A percentile compares a stretch with the other conserved stretches of the same genome.
phyloP scores from a whole-genome alignment of 2,888 invertebrate species.

The Shargacucullia verbasci region DNA sequence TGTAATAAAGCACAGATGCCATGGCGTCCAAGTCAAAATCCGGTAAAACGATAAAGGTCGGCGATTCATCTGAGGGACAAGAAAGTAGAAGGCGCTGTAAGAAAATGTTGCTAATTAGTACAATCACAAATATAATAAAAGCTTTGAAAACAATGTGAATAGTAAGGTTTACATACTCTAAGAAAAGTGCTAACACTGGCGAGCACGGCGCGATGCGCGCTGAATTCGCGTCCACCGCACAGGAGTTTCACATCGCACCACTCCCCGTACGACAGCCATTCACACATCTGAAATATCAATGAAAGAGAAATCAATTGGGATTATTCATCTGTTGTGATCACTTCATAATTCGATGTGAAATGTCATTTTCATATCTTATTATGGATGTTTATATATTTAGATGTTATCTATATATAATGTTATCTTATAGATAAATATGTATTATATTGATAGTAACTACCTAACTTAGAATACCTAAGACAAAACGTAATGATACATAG shows the following conservation, averaged over 20 bases:
- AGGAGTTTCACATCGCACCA: conserved; percentile 91
- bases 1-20: conserved; percentile 90
- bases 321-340: background rate
- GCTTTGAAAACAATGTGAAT: conserved; percentile 1
- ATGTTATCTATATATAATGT: no score
- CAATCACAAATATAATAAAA: conserved; percentile 7
- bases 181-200: conserved; percentile 92
- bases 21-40: conserved; percentile 90
- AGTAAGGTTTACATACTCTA: conserved; percentile 81
- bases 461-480: background rate
- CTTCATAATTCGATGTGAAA: background rate
- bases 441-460: no score
- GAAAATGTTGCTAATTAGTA: conserved; percentile 35
- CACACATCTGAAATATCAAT: conserved; percentile 76
- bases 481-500: background rate
- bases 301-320: conserved; percentile 35
- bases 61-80: conserved; percentile 79
- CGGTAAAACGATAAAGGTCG: conserved; percentile 91
- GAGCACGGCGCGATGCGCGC: conserved; percentile 91
- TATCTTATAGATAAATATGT: no score
- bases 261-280: conserved; percentile 76
- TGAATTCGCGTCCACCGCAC: conserved; percentile 90
- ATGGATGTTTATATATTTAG: no score
- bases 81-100: conserved; percentile 77
- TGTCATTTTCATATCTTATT: background rate